Conservation (phyloP, 2,113 vertebrate genomes). For the Ovis aries region ARS-UI_Ramb_v3.0 NC_056079.1:546001-546500, state of each 20-base stretch:
- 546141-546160: not conserved
- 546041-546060: not conserved
- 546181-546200: not conserved
- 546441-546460: no score
- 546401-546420: no score
- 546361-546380: no score
- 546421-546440: no score
- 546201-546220: not conserved
- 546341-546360: no score
- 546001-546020: not conserved
- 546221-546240: not conserved
- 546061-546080: not conserved
- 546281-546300: no score
- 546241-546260: no score
- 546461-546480: not conserved
- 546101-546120: not conserved
- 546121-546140: not conserved
- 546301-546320: no score
- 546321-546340: no score
- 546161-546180: not conserved
- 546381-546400: no score
- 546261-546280: no score
- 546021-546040: not conserved
- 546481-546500: not conserved
- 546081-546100: not conserved